Evolutionary conservation across 2,888 invertebrate species (phyloP), one percentile per base, ranked within the genome.

Genomic region (Ophion ventricosus): DNA sequence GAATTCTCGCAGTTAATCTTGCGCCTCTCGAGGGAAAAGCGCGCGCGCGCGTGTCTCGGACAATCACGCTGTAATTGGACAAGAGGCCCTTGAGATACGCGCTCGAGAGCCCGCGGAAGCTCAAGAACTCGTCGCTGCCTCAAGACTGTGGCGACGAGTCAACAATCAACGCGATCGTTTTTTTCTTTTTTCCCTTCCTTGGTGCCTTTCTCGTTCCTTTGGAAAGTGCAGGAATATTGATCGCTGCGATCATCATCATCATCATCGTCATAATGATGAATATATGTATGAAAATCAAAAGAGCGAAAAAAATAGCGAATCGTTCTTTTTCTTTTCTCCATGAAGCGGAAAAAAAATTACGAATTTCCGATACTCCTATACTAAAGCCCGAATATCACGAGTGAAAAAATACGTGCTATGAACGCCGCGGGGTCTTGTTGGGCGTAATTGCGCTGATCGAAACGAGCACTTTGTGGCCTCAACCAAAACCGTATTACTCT

Each of bases 61-160:
- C 91, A 92, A 91, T 91, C 91, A 89, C 88, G 80, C 87, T 86
- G 88, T 91, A 92, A 92, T 92, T 92, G 91, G 92, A 90, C 91
- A 85, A 92, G 91, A 90, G 91, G 81, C 89, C 85, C 90, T 90
- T 84, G 87, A 88, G 87, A 86, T 88, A 70, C 23, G 82, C 84
- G 81, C 86, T 88, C 87, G 87, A 89, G 87, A 83, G 35, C 43
- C 79, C 35, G 56, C 35, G 56, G 29, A 20, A 20, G 25, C 56
- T 56, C 14, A 26, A 7, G 20, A 54, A 70, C 54, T 77, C 69
- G 69, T 73, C 35, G 29, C n/a, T 49, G 73, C 69, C 73, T 73
- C 57, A 14, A 59, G 26, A 70, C 78, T 49, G 17, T 35, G 56
- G 78, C 64, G 74, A 80, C 80, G 75, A 80, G 59, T 86, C 85